These are phyloP conservation scores for Acanthisitta chloris DNA, from an alignment of 2,113 vertebrate species.

Conservation along the genomic window DNA sequence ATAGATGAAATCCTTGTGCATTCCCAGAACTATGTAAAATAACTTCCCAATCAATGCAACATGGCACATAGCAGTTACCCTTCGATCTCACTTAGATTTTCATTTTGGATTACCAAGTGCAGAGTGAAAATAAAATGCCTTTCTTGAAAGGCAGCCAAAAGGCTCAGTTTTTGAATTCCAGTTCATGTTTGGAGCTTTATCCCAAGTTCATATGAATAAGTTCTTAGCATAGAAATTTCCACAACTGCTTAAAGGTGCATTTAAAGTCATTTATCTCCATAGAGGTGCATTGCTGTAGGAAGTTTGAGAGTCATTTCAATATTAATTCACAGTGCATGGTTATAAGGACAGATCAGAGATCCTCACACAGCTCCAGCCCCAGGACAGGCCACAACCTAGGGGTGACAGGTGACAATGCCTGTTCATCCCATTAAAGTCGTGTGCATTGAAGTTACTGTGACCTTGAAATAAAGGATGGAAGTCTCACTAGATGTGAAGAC, in stretches of 20 bases:
- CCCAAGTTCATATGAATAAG: neutral
- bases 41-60: neutral
- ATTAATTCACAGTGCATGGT: neutral
- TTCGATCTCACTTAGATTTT: neutral
- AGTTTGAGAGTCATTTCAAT: neutral
- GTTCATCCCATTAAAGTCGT: neutral
- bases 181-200: neutral
- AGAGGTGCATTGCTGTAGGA: neutral
- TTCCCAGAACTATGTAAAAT: neutral
- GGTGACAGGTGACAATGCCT: neutral
- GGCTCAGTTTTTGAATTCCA: neutral
- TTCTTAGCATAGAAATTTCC: neutral
- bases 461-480: neutral
- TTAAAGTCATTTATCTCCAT: neutral
- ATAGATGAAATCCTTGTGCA: neutral
- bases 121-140: neutral
- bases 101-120: neutral
- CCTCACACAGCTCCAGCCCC: rapidly evolving
- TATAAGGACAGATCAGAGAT: neutral
- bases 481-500: neutral
- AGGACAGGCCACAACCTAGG: neutral
- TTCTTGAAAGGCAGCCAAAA: slow-evolving; percentile 28
- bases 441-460: neutral
- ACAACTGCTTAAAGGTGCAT: neutral
- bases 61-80: neutral